phyloP scores from a whole-genome alignment of 53 echinoderm and acorn worm species.

The Patiria pectinifera region DNA sequence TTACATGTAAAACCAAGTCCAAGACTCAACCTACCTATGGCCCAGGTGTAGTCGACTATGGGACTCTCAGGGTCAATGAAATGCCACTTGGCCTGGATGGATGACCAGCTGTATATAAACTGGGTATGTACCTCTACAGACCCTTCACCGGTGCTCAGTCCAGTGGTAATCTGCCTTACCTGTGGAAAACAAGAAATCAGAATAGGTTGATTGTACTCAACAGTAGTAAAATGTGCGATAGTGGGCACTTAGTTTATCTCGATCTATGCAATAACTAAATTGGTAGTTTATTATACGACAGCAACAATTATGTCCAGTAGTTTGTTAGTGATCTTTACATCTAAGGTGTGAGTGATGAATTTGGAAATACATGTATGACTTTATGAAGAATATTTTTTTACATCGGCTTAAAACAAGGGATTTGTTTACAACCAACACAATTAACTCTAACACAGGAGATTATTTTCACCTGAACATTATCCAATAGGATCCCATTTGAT shows the following conservation, averaged over 20 bases:
- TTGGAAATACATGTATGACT: no score
- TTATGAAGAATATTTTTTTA: no score
- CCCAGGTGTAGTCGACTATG: conserved; percentile 70
- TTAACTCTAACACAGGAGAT: background rate
- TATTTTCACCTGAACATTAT: conserved; percentile 50
- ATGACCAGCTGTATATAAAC: conserved; percentile 66
- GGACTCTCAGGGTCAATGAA: conserved; percentile 69
- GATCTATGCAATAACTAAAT: no score
- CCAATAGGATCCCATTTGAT: conserved; percentile 58
- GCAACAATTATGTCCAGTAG: no score
- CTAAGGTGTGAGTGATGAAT: no score
- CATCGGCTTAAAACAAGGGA: no score
- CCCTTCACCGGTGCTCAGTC: conserved; percentile 31
- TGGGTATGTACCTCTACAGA: conserved; percentile 58
- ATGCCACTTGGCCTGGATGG: conserved; percentile 71
- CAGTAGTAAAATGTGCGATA: no score
- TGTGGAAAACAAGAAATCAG: background rate
- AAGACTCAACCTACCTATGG: background rate
- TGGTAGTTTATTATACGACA: no score
- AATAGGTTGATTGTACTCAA: no score
- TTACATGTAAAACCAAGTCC: background rate
- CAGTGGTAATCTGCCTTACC: conserved; percentile 13
- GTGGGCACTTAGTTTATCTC: no score
- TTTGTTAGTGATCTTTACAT: no score
- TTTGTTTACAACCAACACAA: no score